A percentile compares a stretch with the other conserved stretches of the same genome.
These are phyloP conservation scores for Pterobdella sp. DNA, from an alignment of 2,888 invertebrate species.

Conservation along the genomic window DNA sequence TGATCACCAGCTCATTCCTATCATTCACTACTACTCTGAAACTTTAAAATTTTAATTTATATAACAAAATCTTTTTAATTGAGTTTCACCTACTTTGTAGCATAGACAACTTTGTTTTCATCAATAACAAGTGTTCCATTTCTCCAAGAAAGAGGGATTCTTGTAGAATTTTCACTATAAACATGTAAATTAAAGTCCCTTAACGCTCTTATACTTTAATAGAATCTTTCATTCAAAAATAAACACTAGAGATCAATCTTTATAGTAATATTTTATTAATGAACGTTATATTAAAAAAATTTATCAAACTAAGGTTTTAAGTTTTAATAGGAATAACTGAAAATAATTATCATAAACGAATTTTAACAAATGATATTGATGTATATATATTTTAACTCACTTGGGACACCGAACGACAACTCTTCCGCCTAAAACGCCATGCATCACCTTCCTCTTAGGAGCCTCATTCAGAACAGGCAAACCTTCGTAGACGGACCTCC, in stretches of 20 bases:
- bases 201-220: too few species aligned
- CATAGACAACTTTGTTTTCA: constrained; percentile 12
- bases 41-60: neutral
- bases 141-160: constrained; percentile 25
- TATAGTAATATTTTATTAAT: too few species aligned
- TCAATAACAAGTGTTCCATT: constrained; percentile 27
- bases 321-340: too few species aligned
- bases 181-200: too few species aligned
- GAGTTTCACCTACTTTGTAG: neutral
- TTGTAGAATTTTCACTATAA: constrained; percentile 9
- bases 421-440: neutral
- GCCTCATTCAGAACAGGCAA: neutral
- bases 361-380: too few species aligned
- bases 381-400: too few species aligned
- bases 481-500: constrained; percentile 22
- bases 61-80: neutral
- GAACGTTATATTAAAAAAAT: too few species aligned
- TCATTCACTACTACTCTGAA: constrained; percentile 23
- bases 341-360: too few species aligned
- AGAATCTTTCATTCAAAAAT: too few species aligned
- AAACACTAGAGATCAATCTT: too few species aligned
- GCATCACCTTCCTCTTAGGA: neutral
- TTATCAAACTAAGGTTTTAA: too few species aligned
- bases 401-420: constrained; percentile 12
- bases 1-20: constrained; percentile 28